A percentile compares a stretch with the other conserved stretches of the same genome.
These are phyloP conservation scores for Eretmochelys imbricata DNA, from an alignment of 2,113 vertebrate genomes.

Conservation along the genomic window DNA sequence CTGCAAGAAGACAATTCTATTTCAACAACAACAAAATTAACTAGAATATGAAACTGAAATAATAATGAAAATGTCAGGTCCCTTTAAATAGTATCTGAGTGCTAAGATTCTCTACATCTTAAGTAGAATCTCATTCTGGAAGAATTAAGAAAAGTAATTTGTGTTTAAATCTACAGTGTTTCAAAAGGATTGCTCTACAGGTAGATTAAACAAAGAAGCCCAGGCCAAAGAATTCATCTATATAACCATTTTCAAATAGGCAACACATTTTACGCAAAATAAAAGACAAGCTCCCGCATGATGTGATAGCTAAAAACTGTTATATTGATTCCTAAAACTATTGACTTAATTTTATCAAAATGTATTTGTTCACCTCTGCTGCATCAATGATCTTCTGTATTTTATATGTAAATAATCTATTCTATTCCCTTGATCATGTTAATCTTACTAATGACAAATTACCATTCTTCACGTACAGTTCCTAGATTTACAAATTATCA, in stretches of 20 bases:
- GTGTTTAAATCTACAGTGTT: slow-evolving; percentile 15
- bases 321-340: slow-evolving; percentile 46
- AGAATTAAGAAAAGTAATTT: slow-evolving; percentile 30
- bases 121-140: slow-evolving; percentile 30
- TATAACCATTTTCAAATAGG: slow-evolving; percentile 29
- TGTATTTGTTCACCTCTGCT: slow-evolving; percentile 77
- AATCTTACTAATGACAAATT: slow-evolving; percentile 89
- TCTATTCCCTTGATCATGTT: slow-evolving; percentile 84
- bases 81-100: slow-evolving; percentile 56
- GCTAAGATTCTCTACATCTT: slow-evolving; percentile 34
- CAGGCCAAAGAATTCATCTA: not conserved
- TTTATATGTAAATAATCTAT: slow-evolving; percentile 86
- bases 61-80: slow-evolving; percentile 52
- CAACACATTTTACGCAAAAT: slow-evolving; percentile 11
- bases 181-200: slow-evolving; percentile 28
- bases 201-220: slow-evolving; percentile 29
- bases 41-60: slow-evolving; percentile 42
- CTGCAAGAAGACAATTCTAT: slow-evolving; percentile 40
- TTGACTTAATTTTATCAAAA: slow-evolving; percentile 69
- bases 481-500: slow-evolving; percentile 86
- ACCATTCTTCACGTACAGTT: slow-evolving; percentile 83
- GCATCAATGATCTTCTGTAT: slow-evolving; percentile 79
- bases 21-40: slow-evolving; percentile 49
- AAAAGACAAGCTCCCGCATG: slow-evolving; percentile 31
- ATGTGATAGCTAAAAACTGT: slow-evolving; percentile 26